A percentile compares a stretch with the other conserved stretches of the same genome.
phyloP scores from a whole-genome alignment of 2,797 vertebrate species.

The Phrynocephalus forsythii region DNA sequence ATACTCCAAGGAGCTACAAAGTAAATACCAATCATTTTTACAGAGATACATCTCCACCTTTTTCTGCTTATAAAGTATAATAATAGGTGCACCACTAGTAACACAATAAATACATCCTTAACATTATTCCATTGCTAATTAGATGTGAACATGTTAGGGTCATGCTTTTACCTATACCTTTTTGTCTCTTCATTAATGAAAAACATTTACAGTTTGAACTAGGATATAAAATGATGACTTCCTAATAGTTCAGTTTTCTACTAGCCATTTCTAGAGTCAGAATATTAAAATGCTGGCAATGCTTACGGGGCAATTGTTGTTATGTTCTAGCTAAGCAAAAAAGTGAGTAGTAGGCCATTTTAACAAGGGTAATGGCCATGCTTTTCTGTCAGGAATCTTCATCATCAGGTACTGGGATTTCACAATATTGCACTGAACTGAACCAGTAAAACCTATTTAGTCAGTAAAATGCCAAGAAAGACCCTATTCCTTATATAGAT shows the following conservation, averaged over 20 bases:
- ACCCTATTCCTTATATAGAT: not conserved
- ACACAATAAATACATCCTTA: not conserved
- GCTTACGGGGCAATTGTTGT: not conserved
- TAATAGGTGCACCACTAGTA: not conserved
- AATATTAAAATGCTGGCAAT: not conserved
- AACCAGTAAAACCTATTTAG: not conserved
- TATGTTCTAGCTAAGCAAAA: slow-evolving; percentile 16
- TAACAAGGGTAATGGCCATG: not conserved
- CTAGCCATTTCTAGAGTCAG: not conserved
- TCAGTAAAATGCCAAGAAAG: not conserved
- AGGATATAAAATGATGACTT: not conserved
- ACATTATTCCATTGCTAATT: slow-evolving; percentile 16
- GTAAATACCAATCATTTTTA: not conserved
- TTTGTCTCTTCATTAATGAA: slow-evolving; percentile 23
- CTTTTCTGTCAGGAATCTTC: slow-evolving; percentile 5
- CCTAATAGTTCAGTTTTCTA: not conserved
- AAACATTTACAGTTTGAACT: not conserved
- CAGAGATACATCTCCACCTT: not conserved
- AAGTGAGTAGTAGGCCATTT: not conserved
- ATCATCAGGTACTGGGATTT: not conserved
- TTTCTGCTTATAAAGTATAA: not conserved
- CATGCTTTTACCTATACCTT: slow-evolving; percentile 12
- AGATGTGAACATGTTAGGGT: slow-evolving; percentile 3
- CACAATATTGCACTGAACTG: not conserved
- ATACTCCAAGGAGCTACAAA: not conserved